Evolutionary conservation across 2,888 invertebrate species (phyloP), one percentile per base, ranked within the genome.

Genomic region (Andrena fulva): DNA sequence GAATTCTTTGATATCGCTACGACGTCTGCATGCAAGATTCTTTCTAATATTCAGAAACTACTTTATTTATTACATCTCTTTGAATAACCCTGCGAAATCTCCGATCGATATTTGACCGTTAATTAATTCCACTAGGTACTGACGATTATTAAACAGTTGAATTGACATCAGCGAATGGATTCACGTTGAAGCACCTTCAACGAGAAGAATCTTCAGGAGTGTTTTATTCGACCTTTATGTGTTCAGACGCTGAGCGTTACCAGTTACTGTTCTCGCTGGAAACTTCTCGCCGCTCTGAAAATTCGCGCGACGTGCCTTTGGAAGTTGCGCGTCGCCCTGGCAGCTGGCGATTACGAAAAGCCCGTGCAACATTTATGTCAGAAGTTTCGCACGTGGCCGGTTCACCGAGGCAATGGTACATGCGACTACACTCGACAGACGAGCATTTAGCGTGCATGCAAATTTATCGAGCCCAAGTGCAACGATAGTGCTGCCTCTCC

Each of bases 311-410:
- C 69, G 67, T 75, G 73, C 68, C 66, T 54, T 77, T 48, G 50
- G 64, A 60, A 85, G 79, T 84, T 84, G 64, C 62, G 66, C 63
- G 29, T 48, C 12, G 7, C 71, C 20, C 64, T 63, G n/a, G 77
- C 77, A 69, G 56, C 33, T 59, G 68, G 72, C 75, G 75, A 85
- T 85, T 81, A 84, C 70, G 81, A 77, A 77, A 78, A 63, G 52
- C 74, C 56, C 12, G 76, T 56, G 79, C 33, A 64, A 80, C 84
- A 82, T 84, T 78, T 80, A 78, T 69, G 82, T 52, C 35, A n/a
- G 75, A 86, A 86, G 77, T 80, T 86, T 60, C 68, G 59, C 84
- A 63, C 75, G 73, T 74, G 79, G 52, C n/a, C 60, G 62, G 62
- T 56, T 75, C 69, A 12, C 64, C 50, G 20, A 54, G 62, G 35